Percentiles rank a stretch among this genome's conserved stretches.
Conservation (phyloP, 2,888 invertebrate species). For the Latrodectus hesperus region DNA sequence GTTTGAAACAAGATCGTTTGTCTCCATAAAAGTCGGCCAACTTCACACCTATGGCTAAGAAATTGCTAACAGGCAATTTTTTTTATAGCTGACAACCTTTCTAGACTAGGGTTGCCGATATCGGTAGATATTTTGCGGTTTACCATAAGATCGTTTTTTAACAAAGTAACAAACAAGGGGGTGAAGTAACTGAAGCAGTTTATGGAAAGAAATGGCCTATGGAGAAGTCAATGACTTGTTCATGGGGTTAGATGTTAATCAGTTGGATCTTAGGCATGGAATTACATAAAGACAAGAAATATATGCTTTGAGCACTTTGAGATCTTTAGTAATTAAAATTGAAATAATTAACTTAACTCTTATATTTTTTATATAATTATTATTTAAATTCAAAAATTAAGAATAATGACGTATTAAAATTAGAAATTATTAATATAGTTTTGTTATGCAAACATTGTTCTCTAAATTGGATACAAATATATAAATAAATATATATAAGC, state of each 20-base stretch:
- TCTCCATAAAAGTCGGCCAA: slow-evolving; percentile 7
- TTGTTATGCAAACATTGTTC: too few species aligned
- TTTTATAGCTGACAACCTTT: neutral
- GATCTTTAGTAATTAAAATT: too few species aligned
- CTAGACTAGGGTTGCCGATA: neutral
- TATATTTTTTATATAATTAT: too few species aligned
- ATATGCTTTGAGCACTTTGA: too few species aligned
- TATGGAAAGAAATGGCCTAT: neutral
- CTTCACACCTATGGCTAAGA: slow-evolving; percentile 5
- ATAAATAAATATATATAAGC: too few species aligned
- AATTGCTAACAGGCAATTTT: slow-evolving; percentile 13
- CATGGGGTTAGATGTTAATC: neutral
- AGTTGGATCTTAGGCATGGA: neutral
- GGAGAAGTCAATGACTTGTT: neutral
- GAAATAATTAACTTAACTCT: too few species aligned
- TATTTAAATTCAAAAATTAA: too few species aligned
- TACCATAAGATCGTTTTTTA: neutral
- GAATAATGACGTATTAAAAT: too few species aligned
- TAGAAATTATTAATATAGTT: too few species aligned
- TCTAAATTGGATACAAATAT: too few species aligned
- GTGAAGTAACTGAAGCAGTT: neutral
- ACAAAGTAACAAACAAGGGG: neutral
- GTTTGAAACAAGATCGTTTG: slow-evolving; percentile 29
- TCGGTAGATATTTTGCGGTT: slow-evolving; percentile 16
- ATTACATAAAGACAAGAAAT: too few species aligned